Conservation (phyloP, 2,888 invertebrate genomes). For the Ophioninae sp. region DNA sequence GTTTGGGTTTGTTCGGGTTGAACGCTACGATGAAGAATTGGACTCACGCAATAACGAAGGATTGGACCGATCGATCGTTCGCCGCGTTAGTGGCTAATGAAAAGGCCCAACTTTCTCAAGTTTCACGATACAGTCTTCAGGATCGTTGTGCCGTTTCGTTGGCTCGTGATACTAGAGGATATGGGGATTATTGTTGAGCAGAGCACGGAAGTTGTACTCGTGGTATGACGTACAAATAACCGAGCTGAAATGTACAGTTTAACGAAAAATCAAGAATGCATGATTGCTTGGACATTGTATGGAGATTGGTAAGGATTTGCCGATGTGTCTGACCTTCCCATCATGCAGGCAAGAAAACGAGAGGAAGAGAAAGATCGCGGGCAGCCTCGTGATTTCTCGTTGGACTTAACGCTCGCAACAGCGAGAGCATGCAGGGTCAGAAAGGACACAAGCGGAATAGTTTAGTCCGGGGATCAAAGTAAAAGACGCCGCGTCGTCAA, state of each 20-base stretch:
- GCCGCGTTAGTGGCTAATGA: not conserved
- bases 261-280: slow-evolving; percentile 58
- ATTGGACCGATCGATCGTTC: not conserved
- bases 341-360: slow-evolving; percentile 13
- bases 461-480: slow-evolving; percentile 58
- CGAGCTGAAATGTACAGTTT: slow-evolving; percentile 37
- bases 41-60: slow-evolving; percentile 7
- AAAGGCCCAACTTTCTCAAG: not conserved
- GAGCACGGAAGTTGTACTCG: slow-evolving; percentile 43
- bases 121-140: not conserved
- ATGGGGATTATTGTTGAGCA: slow-evolving; percentile 26
- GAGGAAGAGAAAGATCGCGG: not conserved
- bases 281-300: slow-evolving; percentile 55
- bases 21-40: not conserved
- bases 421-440: slow-evolving; percentile 51
- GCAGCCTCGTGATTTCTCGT: not conserved
- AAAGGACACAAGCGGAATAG: slow-evolving; percentile 49
- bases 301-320: slow-evolving; percentile 59
- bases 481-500: slow-evolving; percentile 50
- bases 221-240: slow-evolving; percentile 11
- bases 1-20: too few relatives aligned
- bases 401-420: slow-evolving; percentile 27
- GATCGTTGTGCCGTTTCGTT: slow-evolving; percentile 15
- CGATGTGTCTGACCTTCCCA: slow-evolving; percentile 53
- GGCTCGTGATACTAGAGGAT: not conserved